A percentile compares a stretch with the other conserved stretches of the same genome.
Conservation (phyloP, 2,797 vertebrate genomes). For the Peromyscus eremicus region DNA sequence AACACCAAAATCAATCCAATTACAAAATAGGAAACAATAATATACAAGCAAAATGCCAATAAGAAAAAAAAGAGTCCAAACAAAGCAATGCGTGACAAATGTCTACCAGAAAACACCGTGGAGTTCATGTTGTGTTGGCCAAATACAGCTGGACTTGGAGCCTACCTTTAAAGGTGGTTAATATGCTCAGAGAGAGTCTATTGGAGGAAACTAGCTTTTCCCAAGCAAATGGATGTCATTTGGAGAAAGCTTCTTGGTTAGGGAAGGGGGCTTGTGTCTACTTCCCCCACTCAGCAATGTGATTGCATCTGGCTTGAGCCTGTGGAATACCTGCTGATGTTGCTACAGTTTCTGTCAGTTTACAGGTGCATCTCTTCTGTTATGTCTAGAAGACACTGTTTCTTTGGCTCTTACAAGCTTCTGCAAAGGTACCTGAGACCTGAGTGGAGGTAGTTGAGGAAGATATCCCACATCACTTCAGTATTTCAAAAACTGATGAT, state of each 20-base stretch:
- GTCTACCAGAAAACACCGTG: neutral
- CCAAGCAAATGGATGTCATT: neutral
- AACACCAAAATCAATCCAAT: neutral
- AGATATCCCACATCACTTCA: neutral
- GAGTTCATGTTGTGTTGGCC: neutral
- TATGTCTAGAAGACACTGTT: neutral
- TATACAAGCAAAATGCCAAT: neutral
- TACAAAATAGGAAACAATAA: neutral
- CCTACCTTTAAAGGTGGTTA: neutral
- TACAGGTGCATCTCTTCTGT: neutral
- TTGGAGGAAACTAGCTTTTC: neutral
- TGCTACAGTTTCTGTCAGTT: no score
- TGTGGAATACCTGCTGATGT: neutral
- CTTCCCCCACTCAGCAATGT: neutral
- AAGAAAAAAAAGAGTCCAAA: neutral
- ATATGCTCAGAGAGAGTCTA: neutral
- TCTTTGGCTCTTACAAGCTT: neutral
- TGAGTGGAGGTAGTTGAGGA: neutral
- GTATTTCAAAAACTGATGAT: neutral
- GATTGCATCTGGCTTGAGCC: neutral
- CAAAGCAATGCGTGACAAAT: neutral
- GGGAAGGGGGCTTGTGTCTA: no score
- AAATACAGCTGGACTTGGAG: neutral
- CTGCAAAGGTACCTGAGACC: neutral
- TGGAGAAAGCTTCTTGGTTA: neutral